Conservation (phyloP, 2,113 vertebrate genomes). For the Edolisoma coerulescens region DNA sequence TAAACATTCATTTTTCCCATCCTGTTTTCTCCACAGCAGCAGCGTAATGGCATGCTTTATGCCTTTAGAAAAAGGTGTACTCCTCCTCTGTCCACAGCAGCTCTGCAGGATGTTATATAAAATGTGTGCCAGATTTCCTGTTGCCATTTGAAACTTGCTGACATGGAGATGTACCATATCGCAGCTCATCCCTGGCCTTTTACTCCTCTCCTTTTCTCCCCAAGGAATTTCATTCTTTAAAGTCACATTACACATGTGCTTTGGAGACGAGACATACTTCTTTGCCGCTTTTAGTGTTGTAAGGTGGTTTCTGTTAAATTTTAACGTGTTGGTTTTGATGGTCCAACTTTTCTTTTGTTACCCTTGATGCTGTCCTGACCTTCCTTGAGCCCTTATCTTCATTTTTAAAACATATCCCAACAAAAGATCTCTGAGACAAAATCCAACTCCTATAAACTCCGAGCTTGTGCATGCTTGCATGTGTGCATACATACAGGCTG, state of each 20-base stretch:
- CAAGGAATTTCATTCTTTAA: background rate
- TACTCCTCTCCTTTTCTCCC: background rate
- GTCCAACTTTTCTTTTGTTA: background rate
- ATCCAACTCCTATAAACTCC: background rate
- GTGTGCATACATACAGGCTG: background rate
- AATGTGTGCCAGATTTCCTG: background rate
- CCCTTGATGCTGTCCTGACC: background rate
- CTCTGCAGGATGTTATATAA: background rate
- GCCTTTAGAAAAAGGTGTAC: background rate
- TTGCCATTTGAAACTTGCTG: background rate
- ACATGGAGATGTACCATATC: background rate
- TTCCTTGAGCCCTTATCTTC: background rate
- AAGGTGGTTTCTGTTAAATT: background rate
- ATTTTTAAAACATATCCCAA: background rate
- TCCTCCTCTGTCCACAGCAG: fast-evolving
- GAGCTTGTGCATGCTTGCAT: background rate
- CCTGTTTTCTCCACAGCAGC: background rate
- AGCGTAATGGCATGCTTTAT: background rate
- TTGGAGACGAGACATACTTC: background rate
- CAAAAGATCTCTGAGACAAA: background rate
- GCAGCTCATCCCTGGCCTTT: background rate
- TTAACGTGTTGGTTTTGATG: background rate
- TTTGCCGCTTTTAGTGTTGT: background rate
- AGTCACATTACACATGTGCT: background rate
- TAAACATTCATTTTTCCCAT: background rate